A percentile compares a stretch with the other conserved stretches of the same genome.
These are phyloP conservation scores for Cyanoderma ruficeps DNA, from an alignment of 2,113 vertebrate genomes.

Conservation along the genomic window DNA sequence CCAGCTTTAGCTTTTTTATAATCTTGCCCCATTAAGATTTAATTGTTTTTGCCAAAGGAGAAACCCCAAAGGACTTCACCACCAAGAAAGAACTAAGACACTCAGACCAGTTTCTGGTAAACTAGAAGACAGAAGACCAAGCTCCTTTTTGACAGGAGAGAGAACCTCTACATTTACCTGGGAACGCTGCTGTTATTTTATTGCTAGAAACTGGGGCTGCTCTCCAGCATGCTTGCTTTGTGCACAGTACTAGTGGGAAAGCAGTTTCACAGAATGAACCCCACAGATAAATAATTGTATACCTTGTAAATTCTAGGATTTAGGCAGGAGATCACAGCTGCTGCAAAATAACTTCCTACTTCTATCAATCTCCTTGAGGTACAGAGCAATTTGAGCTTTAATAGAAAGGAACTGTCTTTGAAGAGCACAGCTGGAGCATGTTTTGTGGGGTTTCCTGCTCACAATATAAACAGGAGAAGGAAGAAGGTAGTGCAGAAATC, in stretches of 20 bases:
- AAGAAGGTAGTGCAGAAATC: neutral
- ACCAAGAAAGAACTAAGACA: neutral
- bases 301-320: slow-evolving; percentile 3
- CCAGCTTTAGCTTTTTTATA: neutral
- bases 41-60: neutral
- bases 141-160: neutral
- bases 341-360: neutral
- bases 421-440: neutral
- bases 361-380: neutral
- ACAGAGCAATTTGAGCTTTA: neutral
- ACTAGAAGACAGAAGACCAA: neutral
- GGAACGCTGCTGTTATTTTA: neutral
- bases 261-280: neutral
- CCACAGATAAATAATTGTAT: neutral
- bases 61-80: neutral
- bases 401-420: neutral
- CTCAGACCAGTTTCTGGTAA: neutral
- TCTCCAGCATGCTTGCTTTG: neutral
- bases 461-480: neutral
- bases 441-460: neutral
- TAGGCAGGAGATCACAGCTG: neutral
- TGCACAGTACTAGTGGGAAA: neutral
- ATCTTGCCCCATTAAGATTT: neutral
- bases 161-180: neutral
- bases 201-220: neutral